These are phyloP conservation scores for Caenorhabditis macrosperma DNA, from an alignment of 2,888 invertebrate species.

Conservation along the genomic window DNA sequence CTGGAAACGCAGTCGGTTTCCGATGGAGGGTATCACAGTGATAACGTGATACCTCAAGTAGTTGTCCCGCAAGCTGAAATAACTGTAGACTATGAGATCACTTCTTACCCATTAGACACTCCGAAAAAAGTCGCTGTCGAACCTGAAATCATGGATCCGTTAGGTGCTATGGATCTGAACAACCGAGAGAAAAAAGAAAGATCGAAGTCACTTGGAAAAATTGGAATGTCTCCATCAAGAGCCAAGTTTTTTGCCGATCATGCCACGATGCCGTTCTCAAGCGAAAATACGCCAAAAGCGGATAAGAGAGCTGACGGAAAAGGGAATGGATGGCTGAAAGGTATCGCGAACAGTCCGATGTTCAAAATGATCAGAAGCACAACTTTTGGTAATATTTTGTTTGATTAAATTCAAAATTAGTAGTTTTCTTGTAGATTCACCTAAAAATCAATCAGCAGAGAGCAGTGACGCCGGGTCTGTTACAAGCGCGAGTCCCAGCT, in stretches of 20 bases:
- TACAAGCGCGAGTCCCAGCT: constrained; percentile 62
- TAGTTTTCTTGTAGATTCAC: constrained; percentile 26
- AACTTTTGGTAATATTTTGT: constrained; percentile 60
- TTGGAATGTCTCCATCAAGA: constrained; percentile 74
- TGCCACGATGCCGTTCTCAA: constrained; percentile 68
- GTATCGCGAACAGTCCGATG: constrained; percentile 75
- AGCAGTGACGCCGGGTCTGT: constrained; percentile 14
- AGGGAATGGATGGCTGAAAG: constrained; percentile 71
- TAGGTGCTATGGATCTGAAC: constrained; percentile 44
- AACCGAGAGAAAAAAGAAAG: constrained; percentile 6
- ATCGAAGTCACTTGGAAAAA: constrained; percentile 43
- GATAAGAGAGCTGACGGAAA: constrained; percentile 52
- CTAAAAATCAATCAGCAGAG: constrained; percentile 22
- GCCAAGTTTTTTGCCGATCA: constrained; percentile 77
- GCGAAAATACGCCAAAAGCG: constrained; percentile 53
- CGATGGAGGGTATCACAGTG: constrained; percentile 1
- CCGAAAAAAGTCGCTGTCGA: neutral
- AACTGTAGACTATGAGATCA: constrained; percentile 51
- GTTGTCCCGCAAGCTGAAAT: constrained; percentile 17
- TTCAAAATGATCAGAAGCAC: constrained; percentile 74
- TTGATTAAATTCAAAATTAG: neutral
- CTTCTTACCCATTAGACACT: constrained; percentile 30
- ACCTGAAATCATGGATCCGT: constrained; percentile 46
- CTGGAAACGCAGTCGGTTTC: constrained; percentile 26
- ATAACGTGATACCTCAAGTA: constrained; percentile 6